Base-by-base conservation (phyloP, 2,113 vertebrate species). In the Megaceryle torquata region DNA sequence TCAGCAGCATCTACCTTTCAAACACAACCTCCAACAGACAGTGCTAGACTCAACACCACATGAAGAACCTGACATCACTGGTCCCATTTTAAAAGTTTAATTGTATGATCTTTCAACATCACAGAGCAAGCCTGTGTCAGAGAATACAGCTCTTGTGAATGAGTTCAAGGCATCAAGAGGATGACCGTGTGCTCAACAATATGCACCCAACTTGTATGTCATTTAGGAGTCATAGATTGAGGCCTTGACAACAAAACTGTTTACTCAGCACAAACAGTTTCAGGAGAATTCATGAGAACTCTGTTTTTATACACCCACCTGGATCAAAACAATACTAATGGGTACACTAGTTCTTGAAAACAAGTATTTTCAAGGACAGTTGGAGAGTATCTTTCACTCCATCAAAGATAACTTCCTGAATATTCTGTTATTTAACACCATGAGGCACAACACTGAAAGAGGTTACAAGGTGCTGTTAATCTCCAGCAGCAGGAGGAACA, bases 21-120 rank as follows among this genome's bases (percentile, higher is more conserved):
- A 76, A 65, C 0, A 2, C 12, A 79, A 63, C 39, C 44, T 74
- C 18, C 1, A 1, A 92, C 46, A 82, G 46, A 68, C 0, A 2
- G 19, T 61, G 54, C 31, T 39, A 78, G 22, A 69, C 29, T 22
- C 43, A 44, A 26, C 5, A 77, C 50, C 51, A 70, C 31, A 35
- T 13, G 24, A 70, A 59, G 57, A 53, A 76, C 25, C 25, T 2
- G 2, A 50, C 9, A 33, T 6, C 50, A 44, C 43, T 26, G 63
- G 26, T 67, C 5, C 56, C 19, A 59, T 65, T 80, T 86, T 37
- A 88, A 90, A 79, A 14, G n/a, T 50, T 59, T 69, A 50, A 81
- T 46, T 53, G 29, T n/a, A 70, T 6, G 29, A 11, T 72, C 31
- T 43, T 64, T 88, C 59, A 88, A 59, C 26, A 59, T 20, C 28